phyloP scores from a whole-genome alignment of 2,888 invertebrate genomes.

The Spodoptera picta region DNA sequence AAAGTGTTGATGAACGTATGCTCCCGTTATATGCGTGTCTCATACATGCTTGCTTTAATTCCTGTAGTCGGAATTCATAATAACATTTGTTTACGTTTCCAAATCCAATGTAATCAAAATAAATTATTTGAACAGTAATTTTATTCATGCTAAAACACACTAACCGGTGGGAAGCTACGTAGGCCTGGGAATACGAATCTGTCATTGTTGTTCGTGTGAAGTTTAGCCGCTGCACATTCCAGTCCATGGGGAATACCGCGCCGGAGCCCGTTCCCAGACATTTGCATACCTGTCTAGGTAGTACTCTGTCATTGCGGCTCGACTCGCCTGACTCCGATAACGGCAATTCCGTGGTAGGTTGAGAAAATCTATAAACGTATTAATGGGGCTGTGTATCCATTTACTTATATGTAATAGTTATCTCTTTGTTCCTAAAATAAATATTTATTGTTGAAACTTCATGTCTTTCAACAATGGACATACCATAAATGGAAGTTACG shows the following conservation, averaged over 20 bases:
- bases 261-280: conserved; percentile 35
- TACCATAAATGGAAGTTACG: background rate
- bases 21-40: no score
- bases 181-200: conserved; percentile 15
- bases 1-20: no score
- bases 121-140: background rate
- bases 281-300: conserved; percentile 34
- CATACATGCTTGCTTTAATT: no score
- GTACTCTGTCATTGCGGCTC: conserved; percentile 12
- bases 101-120: background rate
- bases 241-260: conserved; percentile 21
- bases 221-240: conserved; percentile 18
- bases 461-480: background rate
- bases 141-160: background rate
- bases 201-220: conserved; percentile 43
- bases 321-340: conserved; percentile 11
- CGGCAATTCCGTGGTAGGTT: no score
- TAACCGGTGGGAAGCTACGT: conserved; percentile 5
- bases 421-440: no score
- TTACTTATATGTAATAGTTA: no score
- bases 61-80: no score
- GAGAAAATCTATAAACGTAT: no score
- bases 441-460: no score
- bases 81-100: no score
- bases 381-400: no score